Conservation (phyloP, 53 echinoderm and acorn worm genomes). For the Luidia sarsii region DNA sequence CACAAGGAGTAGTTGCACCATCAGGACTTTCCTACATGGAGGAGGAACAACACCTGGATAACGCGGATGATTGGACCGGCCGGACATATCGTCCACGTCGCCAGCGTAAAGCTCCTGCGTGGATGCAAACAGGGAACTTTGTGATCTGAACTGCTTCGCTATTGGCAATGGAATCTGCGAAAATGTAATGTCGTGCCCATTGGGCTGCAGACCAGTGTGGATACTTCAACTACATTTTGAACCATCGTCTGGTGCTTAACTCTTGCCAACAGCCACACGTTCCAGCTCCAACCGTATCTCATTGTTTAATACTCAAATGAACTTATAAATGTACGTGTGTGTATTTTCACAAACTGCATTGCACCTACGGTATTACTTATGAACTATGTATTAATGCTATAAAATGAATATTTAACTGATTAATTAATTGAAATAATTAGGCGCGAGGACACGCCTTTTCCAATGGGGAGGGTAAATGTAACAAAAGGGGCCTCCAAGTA, state of each 20-base stretch:
- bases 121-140: not conserved
- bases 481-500: no score
- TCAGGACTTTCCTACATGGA: not conserved
- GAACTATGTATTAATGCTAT: not conserved
- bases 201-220: no score
- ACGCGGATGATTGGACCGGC: not conserved
- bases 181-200: no score
- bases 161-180: no score
- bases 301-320: not conserved
- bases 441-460: constrained; percentile 18
- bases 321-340: not conserved
- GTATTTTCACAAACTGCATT: not conserved
- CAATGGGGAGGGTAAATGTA: not conserved
- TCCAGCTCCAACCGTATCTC: no score
- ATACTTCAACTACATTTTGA: no score
- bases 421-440: not conserved
- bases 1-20: no score
- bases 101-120: no score
- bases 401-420: not conserved
- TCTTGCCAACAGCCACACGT: no score
- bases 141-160: not conserved
- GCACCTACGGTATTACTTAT: not conserved
- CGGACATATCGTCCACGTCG: not conserved
- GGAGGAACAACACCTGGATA: not conserved
- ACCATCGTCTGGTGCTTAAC: no score